Evolutionary conservation across 2,888 invertebrate species (phyloP).

Genomic region (Athalia cordata): DNA sequence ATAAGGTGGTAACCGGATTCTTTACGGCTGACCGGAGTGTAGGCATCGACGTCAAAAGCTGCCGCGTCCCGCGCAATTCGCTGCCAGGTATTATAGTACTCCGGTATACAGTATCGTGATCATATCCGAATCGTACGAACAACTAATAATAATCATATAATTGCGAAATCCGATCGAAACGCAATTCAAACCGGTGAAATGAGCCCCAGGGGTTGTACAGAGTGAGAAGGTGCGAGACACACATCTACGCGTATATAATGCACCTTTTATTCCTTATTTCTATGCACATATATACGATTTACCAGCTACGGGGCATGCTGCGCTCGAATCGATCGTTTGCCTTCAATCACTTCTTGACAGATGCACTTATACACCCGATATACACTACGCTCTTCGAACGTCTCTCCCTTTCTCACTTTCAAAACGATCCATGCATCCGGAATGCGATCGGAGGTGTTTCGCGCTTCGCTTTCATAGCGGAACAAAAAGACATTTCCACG

Average conservation of each 20-base stretch:
- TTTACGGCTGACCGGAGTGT: slow-evolving; percentile 50
- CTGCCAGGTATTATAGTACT: no score
- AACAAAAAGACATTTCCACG: slow-evolving; percentile 49
- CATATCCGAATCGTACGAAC: background rate
- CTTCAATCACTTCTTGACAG: slow-evolving; percentile 72
- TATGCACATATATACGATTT: slow-evolving; percentile 37
- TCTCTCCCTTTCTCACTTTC: no score
- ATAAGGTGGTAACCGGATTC: slow-evolving; percentile 60
- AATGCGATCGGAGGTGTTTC: slow-evolving; percentile 66
- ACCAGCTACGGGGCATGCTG: slow-evolving; percentile 48
- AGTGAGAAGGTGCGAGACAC: slow-evolving; percentile 26
- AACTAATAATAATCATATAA: slow-evolving; percentile 51
- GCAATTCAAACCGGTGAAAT: slow-evolving; percentile 67
- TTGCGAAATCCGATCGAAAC: slow-evolving; percentile 69
- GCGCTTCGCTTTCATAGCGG: slow-evolving; percentile 44
- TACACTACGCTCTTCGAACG: slow-evolving; percentile 45
- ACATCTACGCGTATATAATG: slow-evolving; percentile 41
- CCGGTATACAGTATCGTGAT: no score
- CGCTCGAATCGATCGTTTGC: slow-evolving; percentile 63
- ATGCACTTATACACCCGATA: slow-evolving; percentile 63
- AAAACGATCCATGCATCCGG: slow-evolving; percentile 56
- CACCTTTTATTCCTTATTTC: background rate
- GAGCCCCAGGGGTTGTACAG: slow-evolving; percentile 62
- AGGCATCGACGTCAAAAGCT: slow-evolving; percentile 49
- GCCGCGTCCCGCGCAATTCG: slow-evolving; percentile 35